Evolutionary conservation across 30 jellyfish, hydroid and myxozoan genomes (phyloP).

Genomic region (Chironex yamaguchii): DNA sequence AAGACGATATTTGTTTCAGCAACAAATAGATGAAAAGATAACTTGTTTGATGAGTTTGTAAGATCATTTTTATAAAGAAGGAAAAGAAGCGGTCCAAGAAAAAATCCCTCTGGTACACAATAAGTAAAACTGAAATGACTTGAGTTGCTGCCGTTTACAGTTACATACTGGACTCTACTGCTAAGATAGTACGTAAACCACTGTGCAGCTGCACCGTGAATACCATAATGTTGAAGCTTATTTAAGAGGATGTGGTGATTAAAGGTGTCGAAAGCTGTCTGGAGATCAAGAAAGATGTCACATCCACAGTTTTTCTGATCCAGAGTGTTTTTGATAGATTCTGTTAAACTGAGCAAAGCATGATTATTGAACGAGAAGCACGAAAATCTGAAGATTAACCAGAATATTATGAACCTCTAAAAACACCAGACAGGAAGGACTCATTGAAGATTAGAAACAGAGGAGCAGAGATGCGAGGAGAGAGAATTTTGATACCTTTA

Average conservation of each 20-base stretch:
- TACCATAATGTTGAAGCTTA: background rate
- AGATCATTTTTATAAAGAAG: no score
- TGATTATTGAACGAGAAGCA: constrained; percentile 4
- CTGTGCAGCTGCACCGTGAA: background rate
- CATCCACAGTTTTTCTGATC: no score
- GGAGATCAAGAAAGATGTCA: no score
- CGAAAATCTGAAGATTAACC: constrained; percentile 20
- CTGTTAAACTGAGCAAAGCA: constrained; percentile 15
- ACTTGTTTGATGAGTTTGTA: no score
- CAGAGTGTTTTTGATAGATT: constrained; percentile 13
- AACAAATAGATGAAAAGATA: no score
- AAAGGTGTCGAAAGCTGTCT: background rate
- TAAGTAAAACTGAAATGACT: background rate
- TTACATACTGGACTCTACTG: no score
- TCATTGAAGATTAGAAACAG: constrained; percentile 39
- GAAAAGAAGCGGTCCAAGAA: no score
- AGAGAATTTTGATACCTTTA: no score
- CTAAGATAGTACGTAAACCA: background rate
- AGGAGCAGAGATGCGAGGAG: no score
- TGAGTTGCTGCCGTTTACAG: background rate
- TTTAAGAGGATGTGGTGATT: background rate
- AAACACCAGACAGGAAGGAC: constrained; percentile 23
- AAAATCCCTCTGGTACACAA: background rate
- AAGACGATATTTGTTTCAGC: no score
- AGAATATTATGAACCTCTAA: background rate